These are phyloP conservation scores for Epinephelus moara DNA, from an alignment of 2,113 vertebrate genomes.

Conservation along the genomic window DNA sequence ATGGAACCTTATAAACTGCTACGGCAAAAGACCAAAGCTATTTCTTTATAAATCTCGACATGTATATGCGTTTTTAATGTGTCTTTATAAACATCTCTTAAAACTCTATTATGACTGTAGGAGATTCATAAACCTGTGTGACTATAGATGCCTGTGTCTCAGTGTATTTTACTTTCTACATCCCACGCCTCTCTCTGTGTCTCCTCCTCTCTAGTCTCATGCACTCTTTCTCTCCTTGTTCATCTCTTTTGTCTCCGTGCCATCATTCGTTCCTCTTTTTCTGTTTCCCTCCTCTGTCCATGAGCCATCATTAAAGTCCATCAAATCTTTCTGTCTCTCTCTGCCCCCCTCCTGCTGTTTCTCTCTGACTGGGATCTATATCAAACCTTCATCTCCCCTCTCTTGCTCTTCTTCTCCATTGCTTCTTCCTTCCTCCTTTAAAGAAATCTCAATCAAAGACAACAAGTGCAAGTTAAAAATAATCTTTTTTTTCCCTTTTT, in stretches of 20 bases:
- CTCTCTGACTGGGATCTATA: background rate
- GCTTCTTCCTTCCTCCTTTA: background rate
- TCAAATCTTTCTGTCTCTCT: background rate
- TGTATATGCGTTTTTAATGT: background rate
- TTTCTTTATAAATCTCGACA: background rate
- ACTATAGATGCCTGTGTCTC: too few species aligned
- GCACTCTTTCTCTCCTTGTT: background rate
- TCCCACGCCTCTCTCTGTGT: background rate
- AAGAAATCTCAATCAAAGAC: slow-evolving; percentile 5
- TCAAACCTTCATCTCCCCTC: background rate
- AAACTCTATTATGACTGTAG: background rate
- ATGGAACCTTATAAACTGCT: background rate
- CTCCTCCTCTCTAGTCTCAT: background rate
- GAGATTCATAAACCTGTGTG: background rate
- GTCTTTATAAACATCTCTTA: background rate
- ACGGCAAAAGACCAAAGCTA: background rate
- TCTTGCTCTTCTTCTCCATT: background rate
- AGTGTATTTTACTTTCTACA: background rate
- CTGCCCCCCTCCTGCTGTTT: background rate
- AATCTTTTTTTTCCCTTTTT: rapidly evolving
- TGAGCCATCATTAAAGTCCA: slow-evolving; percentile 12
- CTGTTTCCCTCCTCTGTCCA: background rate
- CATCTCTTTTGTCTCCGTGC: background rate
- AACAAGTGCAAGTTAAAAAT: background rate
- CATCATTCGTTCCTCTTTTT: background rate